A percentile compares a stretch with the other conserved stretches of the same genome.
Conservation (phyloP, 2,113 vertebrate species). For the Dromiciops gliroides region DNA sequence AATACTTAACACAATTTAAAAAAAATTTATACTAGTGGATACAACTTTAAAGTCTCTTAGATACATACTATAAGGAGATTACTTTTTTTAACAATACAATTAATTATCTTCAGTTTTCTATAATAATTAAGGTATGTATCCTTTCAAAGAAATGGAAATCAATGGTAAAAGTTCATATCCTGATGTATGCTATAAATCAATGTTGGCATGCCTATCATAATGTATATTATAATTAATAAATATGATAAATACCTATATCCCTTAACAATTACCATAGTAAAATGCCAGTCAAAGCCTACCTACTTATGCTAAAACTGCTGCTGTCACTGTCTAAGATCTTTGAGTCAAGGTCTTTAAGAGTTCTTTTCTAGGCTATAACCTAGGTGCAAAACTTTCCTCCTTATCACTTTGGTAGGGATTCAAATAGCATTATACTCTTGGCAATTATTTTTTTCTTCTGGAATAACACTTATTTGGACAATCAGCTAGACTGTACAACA, state of each 20-base stretch:
- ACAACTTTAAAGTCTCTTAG: conserved; percentile 20
- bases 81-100: conserved; percentile 6
- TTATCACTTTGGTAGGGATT: background rate
- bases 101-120: conserved; percentile 3
- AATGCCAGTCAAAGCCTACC: background rate
- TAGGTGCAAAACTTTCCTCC: background rate
- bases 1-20: background rate
- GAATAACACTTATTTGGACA: background rate
- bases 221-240: background rate
- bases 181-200: background rate
- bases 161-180: background rate
- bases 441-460: background rate
- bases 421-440: background rate
- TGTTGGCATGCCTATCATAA: conserved; percentile 20
- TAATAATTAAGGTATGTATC: conserved; percentile 11
- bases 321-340: background rate
- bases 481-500: background rate
- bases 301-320: background rate
- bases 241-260: background rate
- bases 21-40: background rate
- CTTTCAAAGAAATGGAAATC: background rate
- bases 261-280: background rate
- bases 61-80: conserved; percentile 20
- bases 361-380: background rate
- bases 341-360: background rate